Evolutionary conservation across 1,140 invertebrate genomes (phyloP), one percentile per base, ranked within the genome.

Genomic region (Lordiphosa collinella): DNA sequence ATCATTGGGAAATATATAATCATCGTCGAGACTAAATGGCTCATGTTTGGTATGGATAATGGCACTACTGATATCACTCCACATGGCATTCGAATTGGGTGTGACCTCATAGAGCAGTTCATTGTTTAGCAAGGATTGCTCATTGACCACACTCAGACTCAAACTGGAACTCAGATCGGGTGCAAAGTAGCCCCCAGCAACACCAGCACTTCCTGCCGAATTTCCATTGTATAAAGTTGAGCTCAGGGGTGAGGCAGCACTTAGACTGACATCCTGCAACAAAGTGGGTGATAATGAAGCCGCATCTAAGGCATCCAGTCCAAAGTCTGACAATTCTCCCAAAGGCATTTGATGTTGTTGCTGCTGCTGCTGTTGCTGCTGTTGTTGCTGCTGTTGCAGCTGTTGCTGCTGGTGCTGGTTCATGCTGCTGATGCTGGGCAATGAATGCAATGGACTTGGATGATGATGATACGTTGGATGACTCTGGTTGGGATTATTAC

Each of bases 1-100:
- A 86, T 97, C 95, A 35, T 96, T 94, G 91, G 96, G 95, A 85
- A 96, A 96, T 64, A 96, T 96, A 84, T 96, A 95, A 86, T 96
- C 95, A 74, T 96, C 95, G 70, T 96, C 95, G 92, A 95, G 94
- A 88, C 92, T 94, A 41, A 94, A 93, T 3, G 92, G 89, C 70
- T 93, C 92, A 46, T 90, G 90, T 90, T 92, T 93, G 40, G 91
- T 85, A 49, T 85, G 65, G 4, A 82, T 65, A 57, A 89, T 89
- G 52, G 87, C 76, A 69, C 69, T 87, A 55, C 80, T 80, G 29
- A 89, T 89, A 48, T 87, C 88, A 46, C 87, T 89, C 88, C 88
- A 89, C 87, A 89, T 89, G 47, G 87, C 68, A 66, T 79, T 88
- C 50, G 88, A 88, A 57, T 87, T 82, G 37, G 75, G 61, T 6